A percentile compares a stretch with the other conserved stretches of the same genome.
Conservation (phyloP, 1,140 invertebrate genomes). For the Drosophila pachea region DNA sequence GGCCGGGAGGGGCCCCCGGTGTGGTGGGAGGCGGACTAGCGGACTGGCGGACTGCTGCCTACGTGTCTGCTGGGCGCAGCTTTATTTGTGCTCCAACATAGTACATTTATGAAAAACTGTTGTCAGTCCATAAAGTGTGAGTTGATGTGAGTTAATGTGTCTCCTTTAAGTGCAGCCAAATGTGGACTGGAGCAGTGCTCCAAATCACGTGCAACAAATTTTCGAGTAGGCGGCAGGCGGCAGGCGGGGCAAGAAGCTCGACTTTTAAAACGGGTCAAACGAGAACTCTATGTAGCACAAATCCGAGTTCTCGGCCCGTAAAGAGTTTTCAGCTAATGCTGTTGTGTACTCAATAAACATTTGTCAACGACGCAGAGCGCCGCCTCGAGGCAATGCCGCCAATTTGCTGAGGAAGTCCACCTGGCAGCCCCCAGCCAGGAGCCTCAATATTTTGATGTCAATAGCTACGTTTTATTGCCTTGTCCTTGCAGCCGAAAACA, state of each 20-base stretch:
- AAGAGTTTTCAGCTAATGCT: slow-evolving; percentile 58
- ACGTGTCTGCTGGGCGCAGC: slow-evolving; percentile 23
- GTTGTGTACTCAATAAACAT: slow-evolving; percentile 71
- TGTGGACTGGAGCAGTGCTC: slow-evolving; percentile 11
- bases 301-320: not conserved
- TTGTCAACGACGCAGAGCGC: slow-evolving; percentile 54
- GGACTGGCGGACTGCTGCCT: slow-evolving; percentile 28
- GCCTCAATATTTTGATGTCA: slow-evolving; percentile 45
- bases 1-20: not conserved
- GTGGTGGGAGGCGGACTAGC: slow-evolving; percentile 25
- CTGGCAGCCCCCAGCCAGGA: slow-evolving; percentile 4
- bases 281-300: not conserved
- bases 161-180: slow-evolving; percentile 44
- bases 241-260: slow-evolving; percentile 2
- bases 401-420: slow-evolving; percentile 55
- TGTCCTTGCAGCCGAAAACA: slow-evolving; percentile 43
- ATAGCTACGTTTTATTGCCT: slow-evolving; percentile 69
- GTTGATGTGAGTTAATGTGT: slow-evolving; percentile 55
- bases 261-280: slow-evolving; percentile 55
- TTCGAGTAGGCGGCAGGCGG: slow-evolving; percentile 36
- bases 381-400: slow-evolving; percentile 28
- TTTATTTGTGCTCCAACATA: slow-evolving; percentile 10
- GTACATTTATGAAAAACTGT: slow-evolving; percentile 67
- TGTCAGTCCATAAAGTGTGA: slow-evolving; percentile 73
- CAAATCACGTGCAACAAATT: slow-evolving; percentile 49